These are phyloP conservation scores for Drosophila sechellia DNA, from an alignment of 1,140 invertebrate species.

Conservation along the genomic window DNA sequence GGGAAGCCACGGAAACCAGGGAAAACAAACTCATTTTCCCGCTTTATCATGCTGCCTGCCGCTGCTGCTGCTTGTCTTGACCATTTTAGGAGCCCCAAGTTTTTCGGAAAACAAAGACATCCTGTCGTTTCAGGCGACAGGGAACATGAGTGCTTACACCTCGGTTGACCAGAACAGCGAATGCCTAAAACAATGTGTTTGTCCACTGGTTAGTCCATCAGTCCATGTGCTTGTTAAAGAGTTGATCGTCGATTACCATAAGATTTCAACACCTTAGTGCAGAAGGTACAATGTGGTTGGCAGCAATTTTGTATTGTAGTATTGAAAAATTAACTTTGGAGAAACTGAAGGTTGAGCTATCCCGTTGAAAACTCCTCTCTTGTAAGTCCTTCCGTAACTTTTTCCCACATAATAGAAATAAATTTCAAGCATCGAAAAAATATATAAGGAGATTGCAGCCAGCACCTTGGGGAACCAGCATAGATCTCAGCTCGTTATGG, in stretches of 20 bases:
- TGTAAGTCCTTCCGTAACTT: neutral
- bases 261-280: no score
- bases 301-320: no score
- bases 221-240: neutral
- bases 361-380: no score
- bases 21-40: constrained; percentile 21
- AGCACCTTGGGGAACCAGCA: constrained; percentile 28
- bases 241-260: neutral
- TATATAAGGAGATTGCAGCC: constrained; percentile 39
- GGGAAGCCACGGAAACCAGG: constrained; percentile 1
- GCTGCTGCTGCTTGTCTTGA: constrained; percentile 18
- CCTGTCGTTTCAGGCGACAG: constrained; percentile 33
- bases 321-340: no score
- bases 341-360: no score
- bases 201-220: neutral
- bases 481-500: constrained; percentile 16
- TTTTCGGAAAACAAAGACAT: constrained; percentile 48
- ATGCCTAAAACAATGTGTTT: constrained; percentile 5
- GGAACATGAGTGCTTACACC: constrained; percentile 57
- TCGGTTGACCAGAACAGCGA: constrained; percentile 43
- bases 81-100: constrained; percentile 26
- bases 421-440: constrained; percentile 3
- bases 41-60: constrained; percentile 8
- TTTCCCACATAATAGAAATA: constrained; percentile 1
- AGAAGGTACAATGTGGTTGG: no score